These are phyloP conservation scores for Ceryle rudis DNA, from an alignment of 2,797 vertebrate genomes.

Conservation along the genomic window DNA sequence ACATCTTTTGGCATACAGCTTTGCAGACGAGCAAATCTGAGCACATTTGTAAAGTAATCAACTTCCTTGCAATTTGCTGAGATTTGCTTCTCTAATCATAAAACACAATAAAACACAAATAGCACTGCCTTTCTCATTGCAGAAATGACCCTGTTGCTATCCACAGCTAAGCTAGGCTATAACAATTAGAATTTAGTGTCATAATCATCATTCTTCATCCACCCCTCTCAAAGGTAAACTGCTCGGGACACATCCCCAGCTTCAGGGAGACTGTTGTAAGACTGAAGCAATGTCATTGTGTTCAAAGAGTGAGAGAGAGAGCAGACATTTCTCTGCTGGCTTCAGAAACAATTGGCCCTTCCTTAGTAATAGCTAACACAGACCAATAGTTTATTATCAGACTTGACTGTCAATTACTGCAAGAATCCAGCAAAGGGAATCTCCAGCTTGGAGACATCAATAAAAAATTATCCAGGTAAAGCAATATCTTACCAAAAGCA, in stretches of 20 bases:
- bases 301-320: background rate
- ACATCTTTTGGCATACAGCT: background rate
- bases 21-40: conserved; percentile 32
- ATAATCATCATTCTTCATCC: conserved; percentile 22
- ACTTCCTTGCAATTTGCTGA: conserved; percentile 44
- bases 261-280: background rate
- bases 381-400: background rate
- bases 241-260: background rate
- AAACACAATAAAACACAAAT: conserved; percentile 9
- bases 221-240: background rate
- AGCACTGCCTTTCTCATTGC: conserved; percentile 35
- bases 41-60: conserved; percentile 42
- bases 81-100: conserved; percentile 47
- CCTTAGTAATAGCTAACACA: background rate
- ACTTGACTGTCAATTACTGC: background rate
- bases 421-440: background rate
- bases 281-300: background rate
- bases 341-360: background rate
- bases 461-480: background rate
- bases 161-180: background rate
- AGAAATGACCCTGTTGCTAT: conserved; percentile 38
- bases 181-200: conserved; percentile 4
- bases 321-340: background rate
- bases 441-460: background rate
- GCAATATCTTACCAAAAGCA: background rate